Conservation (phyloP, 2,888 invertebrate species). For the Argyresthia albistria region DNA sequence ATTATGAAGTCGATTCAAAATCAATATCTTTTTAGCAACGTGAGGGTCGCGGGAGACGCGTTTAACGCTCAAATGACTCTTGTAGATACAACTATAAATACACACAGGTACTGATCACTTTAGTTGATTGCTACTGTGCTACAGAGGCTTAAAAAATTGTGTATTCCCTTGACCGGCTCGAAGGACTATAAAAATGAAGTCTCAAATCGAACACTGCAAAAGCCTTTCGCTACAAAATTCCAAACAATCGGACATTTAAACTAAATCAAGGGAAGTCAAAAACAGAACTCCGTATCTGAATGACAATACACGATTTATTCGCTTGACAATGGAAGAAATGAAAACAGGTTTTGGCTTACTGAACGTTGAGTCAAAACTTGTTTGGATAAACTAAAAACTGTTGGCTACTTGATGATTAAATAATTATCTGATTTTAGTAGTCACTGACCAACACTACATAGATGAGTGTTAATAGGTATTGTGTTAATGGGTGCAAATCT, state of each 20-base stretch:
- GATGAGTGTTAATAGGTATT: too few species aligned
- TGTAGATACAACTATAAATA: not conserved
- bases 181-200: not conserved
- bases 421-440: not conserved
- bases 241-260: too few species aligned
- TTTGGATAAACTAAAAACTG: slow-evolving; percentile 1
- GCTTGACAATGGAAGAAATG: slow-evolving; percentile 2
- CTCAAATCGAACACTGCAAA: too few species aligned
- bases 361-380: not conserved
- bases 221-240: too few species aligned
- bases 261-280: too few species aligned
- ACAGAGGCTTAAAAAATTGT: not conserved
- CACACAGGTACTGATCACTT: too few species aligned
- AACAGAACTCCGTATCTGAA: too few species aligned
- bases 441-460: too few species aligned
- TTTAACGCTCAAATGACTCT: not conserved
- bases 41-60: slow-evolving; percentile 9
- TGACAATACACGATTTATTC: not conserved
- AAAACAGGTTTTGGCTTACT: not conserved
- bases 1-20: slow-evolving; percentile 34
- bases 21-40: slow-evolving; percentile 52
- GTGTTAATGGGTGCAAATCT: too few species aligned
- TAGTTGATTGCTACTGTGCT: not conserved
- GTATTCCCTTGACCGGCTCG: slow-evolving; percentile 1
- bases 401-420: slow-evolving; percentile 1